Evolutionary conservation across 2,888 invertebrate species (phyloP).

Genomic region (Prionchulus punctatus): DNA sequence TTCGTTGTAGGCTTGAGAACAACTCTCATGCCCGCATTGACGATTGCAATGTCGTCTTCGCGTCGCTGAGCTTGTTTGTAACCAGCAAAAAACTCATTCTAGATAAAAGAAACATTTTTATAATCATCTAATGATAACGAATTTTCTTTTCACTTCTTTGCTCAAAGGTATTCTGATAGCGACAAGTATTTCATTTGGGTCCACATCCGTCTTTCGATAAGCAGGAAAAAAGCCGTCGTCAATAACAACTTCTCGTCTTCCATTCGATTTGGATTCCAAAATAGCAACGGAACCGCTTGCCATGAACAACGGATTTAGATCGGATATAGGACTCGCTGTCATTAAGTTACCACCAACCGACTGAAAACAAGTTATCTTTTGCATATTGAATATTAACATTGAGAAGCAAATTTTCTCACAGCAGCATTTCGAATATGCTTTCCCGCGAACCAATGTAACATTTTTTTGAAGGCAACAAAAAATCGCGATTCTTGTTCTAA

Average conservation of each 20-base stretch:
- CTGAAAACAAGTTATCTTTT: conserved; percentile 34
- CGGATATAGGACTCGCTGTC: conserved; percentile 88
- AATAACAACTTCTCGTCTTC: conserved; percentile 45
- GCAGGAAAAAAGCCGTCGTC: conserved; percentile 62
- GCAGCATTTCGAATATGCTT: conserved; percentile 86
- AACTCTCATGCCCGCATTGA: conserved; percentile 47
- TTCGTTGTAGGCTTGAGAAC: conserved; percentile 33
- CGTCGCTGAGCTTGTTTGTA: conserved; percentile 78
- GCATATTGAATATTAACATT: background rate
- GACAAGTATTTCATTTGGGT: conserved; percentile 59
- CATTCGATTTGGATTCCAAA: conserved; percentile 20
- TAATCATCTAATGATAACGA: background rate
- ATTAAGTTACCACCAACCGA: conserved; percentile 80
- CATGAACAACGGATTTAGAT: conserved; percentile 77
- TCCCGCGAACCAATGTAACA: conserved; percentile 86
- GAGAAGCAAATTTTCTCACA: conserved; percentile 32
- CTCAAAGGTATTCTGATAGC: conserved; percentile 62
- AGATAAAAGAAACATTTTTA: background rate
- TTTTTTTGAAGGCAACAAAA: conserved; percentile 50
- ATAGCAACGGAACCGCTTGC: conserved; percentile 44
- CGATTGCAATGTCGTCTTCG: conserved; percentile 90
- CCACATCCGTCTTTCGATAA: conserved; percentile 59
- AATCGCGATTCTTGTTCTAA: conserved; percentile 6
- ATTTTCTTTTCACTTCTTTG: conserved; percentile 31
- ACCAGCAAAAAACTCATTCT: conserved; percentile 57